phyloP scores from a whole-genome alignment of 2,888 invertebrate genomes.

The Imbricaverruca yamaguchii region DNA sequence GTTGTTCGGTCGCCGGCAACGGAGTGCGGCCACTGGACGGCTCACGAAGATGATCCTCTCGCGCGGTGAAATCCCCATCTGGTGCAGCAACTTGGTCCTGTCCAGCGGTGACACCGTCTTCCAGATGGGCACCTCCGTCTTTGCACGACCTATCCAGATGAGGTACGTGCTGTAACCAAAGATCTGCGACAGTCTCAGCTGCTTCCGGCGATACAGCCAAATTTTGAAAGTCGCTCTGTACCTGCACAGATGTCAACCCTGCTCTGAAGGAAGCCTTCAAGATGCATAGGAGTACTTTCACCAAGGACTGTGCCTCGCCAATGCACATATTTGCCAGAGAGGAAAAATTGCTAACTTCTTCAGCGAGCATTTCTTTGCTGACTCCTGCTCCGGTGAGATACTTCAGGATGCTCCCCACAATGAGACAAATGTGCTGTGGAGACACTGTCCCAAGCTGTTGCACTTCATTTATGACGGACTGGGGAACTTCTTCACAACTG shows the following conservation, averaged over 20 bases:
- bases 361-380: neutral
- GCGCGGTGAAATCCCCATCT: neutral
- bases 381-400: neutral
- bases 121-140: no score
- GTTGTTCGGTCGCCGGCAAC: neutral
- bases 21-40: neutral
- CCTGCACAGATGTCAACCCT: neutral
- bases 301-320: neutral
- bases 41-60: neutral
- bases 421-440: neutral
- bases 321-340: neutral
- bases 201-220: neutral
- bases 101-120: neutral
- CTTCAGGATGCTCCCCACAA: neutral
- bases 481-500: neutral
- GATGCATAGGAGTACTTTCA: neutral
- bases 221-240: neutral
- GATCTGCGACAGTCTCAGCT: neutral
- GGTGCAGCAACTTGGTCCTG: neutral
- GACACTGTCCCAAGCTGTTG: neutral
- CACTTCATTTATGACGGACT: neutral
- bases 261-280: neutral
- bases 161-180: neutral
- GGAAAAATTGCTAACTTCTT: neutral
- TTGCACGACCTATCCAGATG: neutral